A percentile compares a stretch with the other conserved stretches of the same genome.
phyloP scores from a whole-genome alignment of 2,888 invertebrate genomes.

The Pristionchus fissidentatus region DNA sequence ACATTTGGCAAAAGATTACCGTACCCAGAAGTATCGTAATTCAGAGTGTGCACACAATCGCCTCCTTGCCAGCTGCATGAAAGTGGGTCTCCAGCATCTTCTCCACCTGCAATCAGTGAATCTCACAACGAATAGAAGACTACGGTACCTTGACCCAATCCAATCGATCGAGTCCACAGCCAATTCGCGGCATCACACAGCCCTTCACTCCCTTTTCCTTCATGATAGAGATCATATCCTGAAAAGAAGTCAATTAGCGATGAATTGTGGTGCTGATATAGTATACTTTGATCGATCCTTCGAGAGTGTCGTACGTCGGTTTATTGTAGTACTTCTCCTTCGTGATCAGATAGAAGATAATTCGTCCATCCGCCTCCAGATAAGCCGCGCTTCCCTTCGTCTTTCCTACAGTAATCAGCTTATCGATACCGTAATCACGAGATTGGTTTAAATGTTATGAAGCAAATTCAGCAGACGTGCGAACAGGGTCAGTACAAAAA shows the following conservation, averaged over 20 bases:
- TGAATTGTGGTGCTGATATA: not conserved
- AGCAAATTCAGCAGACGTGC: too few relatives aligned
- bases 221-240: constrained; percentile 52
- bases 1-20: too few relatives aligned
- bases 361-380: constrained; percentile 59
- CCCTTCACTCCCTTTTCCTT: constrained; percentile 59
- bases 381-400: constrained; percentile 46
- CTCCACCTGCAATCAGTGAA: not conserved
- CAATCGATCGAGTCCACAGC: constrained; percentile 83
- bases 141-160: constrained; percentile 80
- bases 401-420: constrained; percentile 19
- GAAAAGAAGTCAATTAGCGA: not conserved
- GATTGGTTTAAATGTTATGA: too few relatives aligned
- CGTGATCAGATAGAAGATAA: constrained; percentile 65
- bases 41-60: constrained; percentile 50
- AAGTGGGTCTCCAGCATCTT: constrained; percentile 48
- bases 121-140: not conserved
- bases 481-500: too few relatives aligned
- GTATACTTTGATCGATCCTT: constrained; percentile 67
- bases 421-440: not conserved
- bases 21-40: too few relatives aligned
- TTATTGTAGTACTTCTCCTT: constrained; percentile 78
- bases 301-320: constrained; percentile 76
- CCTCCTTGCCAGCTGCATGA: constrained; percentile 32
- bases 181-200: constrained; percentile 82